These are phyloP conservation scores for Tinea trinotella DNA, from an alignment of 2,888 invertebrate genomes.

Conservation along the genomic window DNA sequence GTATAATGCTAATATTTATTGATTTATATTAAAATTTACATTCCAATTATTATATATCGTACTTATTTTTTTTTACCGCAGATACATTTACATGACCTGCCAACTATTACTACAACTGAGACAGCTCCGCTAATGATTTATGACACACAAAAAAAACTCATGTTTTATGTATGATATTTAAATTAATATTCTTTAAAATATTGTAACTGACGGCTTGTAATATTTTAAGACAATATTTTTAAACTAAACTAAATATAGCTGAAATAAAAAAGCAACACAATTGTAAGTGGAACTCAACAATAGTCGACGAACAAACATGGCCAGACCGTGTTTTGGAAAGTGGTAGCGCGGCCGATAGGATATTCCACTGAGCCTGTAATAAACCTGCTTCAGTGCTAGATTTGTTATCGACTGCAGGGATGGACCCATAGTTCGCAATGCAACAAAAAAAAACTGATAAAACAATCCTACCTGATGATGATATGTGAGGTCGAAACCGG, in stretches of 20 bases:
- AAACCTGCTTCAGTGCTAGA: slow-evolving; percentile 9
- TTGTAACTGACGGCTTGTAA: too few species aligned
- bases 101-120: neutral
- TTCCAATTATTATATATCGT: too few species aligned
- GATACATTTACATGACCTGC: neutral
- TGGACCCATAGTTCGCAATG: slow-evolving; percentile 36
- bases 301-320: slow-evolving; percentile 9
- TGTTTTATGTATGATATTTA: too few species aligned
- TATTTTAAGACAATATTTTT: neutral
- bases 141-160: neutral
- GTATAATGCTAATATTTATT: too few species aligned
- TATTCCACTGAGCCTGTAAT: slow-evolving; percentile 12
- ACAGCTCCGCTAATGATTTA: neutral
- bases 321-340: slow-evolving; percentile 18
- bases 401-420: neutral
- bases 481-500: slow-evolving; percentile 40
- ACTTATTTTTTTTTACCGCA: too few species aligned
- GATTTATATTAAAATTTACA: too few species aligned
- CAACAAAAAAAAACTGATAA: slow-evolving; percentile 30
- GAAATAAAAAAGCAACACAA: too few species aligned
- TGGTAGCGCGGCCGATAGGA: slow-evolving; percentile 13
- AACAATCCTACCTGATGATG: slow-evolving; percentile 46
- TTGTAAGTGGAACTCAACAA: neutral
- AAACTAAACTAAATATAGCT: neutral
- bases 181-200: too few species aligned